Base-by-base conservation (phyloP, 2,888 invertebrate genomes). In the Ophioninae sp. region DNA sequence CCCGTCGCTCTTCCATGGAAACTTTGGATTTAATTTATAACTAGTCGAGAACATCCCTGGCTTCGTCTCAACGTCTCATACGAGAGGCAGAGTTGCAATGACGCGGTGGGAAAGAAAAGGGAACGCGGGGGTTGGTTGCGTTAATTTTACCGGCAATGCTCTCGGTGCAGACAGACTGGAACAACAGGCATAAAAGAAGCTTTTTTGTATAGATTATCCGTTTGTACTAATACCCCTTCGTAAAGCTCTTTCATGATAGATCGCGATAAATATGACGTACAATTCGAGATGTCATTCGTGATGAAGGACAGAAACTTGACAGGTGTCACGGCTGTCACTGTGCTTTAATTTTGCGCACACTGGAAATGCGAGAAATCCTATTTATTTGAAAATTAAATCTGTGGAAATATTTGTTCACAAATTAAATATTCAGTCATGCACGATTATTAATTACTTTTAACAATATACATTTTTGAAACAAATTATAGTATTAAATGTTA, bases 1-100 rank as follows among this genome's bases (percentile, higher is more conserved):
- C 84, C 83, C 83, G 84, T 86, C 86, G 83, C 85, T 82, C 85
- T 83, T 84, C 83, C 76, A 17, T 78, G 69, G 63, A 85, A 87
- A 86, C 81, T 87, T 87, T 80, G 81, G 79, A 86, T 87, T 87
- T 87, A 85, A 86, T 87, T 87, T 87, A 83, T 85, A 85, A 87
- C 86, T 83, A 86, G 84, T 84, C 83, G 79, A 74, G 82, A 85
- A 81, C 83, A 81, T 85, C 79, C 76, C 84, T 79, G 74, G 79
- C 77, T 82, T 61, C 71, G 59, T 76, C 56, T 81, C 79, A 74
- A 79, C 73, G 64, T 73, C 68, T 74, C 82, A 17, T 68, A 44
- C 68, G 23, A 39, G 39, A n/a, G 51, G 17, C n/a, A 30, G 30
- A 67, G 71, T 65, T 56, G 69, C 8, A 17, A 17, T 13, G 17